Evolutionary conservation across 2,888 invertebrate genomes (phyloP), one percentile per base, ranked within the genome.

Genomic region (Brenthis ino): DNA sequence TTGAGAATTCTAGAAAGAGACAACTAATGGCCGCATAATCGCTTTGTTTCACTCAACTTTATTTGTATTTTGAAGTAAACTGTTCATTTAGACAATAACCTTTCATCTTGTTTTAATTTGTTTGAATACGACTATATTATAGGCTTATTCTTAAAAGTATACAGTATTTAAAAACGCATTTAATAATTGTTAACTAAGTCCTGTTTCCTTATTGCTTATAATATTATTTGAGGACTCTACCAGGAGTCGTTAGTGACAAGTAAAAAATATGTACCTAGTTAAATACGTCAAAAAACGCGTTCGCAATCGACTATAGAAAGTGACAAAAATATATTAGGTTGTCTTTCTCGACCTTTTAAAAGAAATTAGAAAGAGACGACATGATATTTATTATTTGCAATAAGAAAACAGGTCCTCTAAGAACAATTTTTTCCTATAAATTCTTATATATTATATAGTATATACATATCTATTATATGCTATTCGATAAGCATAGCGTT

Each of bases 401-500:
- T 60, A 33, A 48, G 4, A 28, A 50, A 60, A 12, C 28, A 60
- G 12, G 28, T 11, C 50, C 16, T 33, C 4, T 33, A n/a, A 28
- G n/a, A 33, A 60, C 28, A 60, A 12, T 60, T 28, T n/a, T 58
- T 50, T 60, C 28, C 50, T n/a, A n/a, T 16, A 60, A 28, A n/a
- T 14, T 33, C 54, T 20, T 54, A 53, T 64, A 43, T 54, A 48
- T 50, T 11, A 56, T 14, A 24, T 43, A 54, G 13, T 43, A 57
- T 8, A 16, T 56, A 47, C 12, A 47, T 47, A 6, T 48, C 8
- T 8, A 1, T 37, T 43, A 37, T 6, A 16, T 63, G 53, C 48
- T 71, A 67, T 66, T 63, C 20, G 43, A 58, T 63, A 56, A 61
- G 28, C n/a, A 63, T 70, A 73, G 63, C 57, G 47, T 70, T 73